phyloP scores from a whole-genome alignment of 2,797 vertebrate species.

The Lepus oiostolus region DNA sequence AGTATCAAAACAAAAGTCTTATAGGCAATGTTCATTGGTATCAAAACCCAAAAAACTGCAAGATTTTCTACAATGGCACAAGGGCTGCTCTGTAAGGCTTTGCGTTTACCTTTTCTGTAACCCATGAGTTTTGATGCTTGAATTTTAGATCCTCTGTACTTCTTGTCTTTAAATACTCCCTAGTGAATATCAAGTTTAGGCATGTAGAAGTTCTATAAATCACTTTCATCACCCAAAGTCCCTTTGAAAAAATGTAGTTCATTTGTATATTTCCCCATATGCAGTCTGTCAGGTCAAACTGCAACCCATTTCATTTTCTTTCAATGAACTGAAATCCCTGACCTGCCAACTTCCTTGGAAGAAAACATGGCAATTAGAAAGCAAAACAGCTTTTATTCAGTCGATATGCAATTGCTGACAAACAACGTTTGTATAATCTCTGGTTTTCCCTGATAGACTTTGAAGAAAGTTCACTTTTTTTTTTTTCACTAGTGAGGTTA shows the following conservation, averaged over 20 bases:
- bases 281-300: constrained; percentile 57
- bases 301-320: constrained; percentile 66
- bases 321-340: constrained; percentile 74
- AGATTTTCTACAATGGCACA: not conserved
- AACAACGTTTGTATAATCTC: constrained; percentile 62
- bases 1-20: not conserved
- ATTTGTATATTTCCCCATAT: constrained; percentile 55
- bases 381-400: not conserved
- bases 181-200: constrained; percentile 40
- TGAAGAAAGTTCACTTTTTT: constrained; percentile 31
- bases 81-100: not conserved
- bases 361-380: not conserved
- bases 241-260: constrained; percentile 58
- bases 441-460: constrained; percentile 24
- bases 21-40: not conserved
- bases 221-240: constrained; percentile 64
- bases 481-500: constrained; percentile 30
- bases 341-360: constrained; percentile 58
- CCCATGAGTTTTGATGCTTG: constrained; percentile 19
- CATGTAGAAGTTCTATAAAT: constrained; percentile 67
- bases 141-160: constrained; percentile 20
- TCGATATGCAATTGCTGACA: not conserved
- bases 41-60: not conserved
- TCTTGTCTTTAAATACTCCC: constrained; percentile 59
- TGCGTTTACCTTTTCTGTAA: constrained; percentile 27